phyloP scores from a whole-genome alignment of 2,113 vertebrate species.

The Rattus norvegicus region GRCr8 NC_086034.1:37601001-37601500 shows the following conservation, averaged over 20 bases:
- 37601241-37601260: neutral
- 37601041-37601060: conserved; percentile 14
- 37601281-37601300: neutral
- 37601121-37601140: too few species aligned
- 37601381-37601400: neutral
- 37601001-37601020: neutral
- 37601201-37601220: too few species aligned
- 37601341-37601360: neutral
- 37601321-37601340: neutral
- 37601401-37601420: neutral
- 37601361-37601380: neutral
- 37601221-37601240: neutral
- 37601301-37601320: neutral
- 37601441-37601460: neutral
- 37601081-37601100: conserved; percentile 13
- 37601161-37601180: too few species aligned
- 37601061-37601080: neutral
- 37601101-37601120: neutral
- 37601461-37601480: neutral
- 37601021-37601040: neutral
- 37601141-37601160: too few species aligned
- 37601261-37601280: neutral
- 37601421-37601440: neutral
- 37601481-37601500: neutral
- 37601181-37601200: too few species aligned